Evolutionary conservation across 2,888 invertebrate genomes (phyloP).

Genomic region (Euzophera pinguis): DNA sequence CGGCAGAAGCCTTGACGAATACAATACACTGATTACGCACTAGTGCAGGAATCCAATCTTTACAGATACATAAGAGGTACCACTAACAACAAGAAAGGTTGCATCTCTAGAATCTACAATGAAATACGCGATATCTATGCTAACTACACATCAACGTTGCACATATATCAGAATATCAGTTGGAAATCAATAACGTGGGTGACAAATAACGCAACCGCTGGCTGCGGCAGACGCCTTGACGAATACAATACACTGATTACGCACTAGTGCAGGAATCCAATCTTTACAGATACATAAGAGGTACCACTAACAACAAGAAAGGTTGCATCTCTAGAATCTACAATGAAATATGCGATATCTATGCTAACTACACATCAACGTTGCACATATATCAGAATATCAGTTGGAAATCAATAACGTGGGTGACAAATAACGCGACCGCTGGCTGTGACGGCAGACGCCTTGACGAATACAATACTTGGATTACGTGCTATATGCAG

Average conservation of each 20-base stretch:
- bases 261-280: too few relatives aligned
- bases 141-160: background rate
- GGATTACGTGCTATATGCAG: background rate
- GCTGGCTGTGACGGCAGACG: background rate
- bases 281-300: too few relatives aligned
- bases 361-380: background rate
- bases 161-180: background rate
- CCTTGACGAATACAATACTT: background rate
- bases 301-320: too few relatives aligned
- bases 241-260: background rate
- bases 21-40: too few relatives aligned
- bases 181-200: constrained; percentile 1
- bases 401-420: constrained; percentile 1
- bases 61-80: too few relatives aligned
- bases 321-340: too few relatives aligned
- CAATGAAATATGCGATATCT: too few relatives aligned
- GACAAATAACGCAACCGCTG: background rate
- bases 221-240: background rate
- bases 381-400: background rate
- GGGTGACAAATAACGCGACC: background rate
- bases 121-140: too few relatives aligned
- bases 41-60: too few relatives aligned
- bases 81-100: too few relatives aligned
- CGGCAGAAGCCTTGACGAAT: constrained; percentile 9
- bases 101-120: too few relatives aligned